phyloP scores from a whole-genome alignment of 64 coral and sea anemone genomes.

The Trachythela sp. region DNA sequence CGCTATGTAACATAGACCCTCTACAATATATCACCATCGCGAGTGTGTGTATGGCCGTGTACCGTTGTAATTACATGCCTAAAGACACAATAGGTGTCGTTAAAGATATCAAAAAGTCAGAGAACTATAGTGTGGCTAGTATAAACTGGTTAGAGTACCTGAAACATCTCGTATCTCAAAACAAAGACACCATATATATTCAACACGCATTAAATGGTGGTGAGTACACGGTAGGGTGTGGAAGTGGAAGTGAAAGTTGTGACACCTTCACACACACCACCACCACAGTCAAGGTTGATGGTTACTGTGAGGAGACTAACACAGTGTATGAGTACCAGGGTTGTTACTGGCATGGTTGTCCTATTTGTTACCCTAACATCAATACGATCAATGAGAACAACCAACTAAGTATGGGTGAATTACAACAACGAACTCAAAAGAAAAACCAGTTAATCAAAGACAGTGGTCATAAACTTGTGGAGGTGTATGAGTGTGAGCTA shows the following conservation, averaged over 20 bases:
- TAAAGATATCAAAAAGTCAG: background rate
- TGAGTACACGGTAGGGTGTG: background rate
- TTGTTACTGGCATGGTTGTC: background rate
- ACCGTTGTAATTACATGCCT: background rate
- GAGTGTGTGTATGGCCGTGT: background rate
- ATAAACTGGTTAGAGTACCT: background rate
- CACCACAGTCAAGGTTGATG: too few species aligned
- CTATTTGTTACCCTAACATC: background rate
- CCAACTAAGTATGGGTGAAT: too few species aligned
- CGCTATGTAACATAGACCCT: background rate
- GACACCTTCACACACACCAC: too few species aligned
- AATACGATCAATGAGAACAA: background rate
- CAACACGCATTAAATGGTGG: conserved; percentile 5
- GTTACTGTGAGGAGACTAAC: too few species aligned
- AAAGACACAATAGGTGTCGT: conserved; percentile 19
- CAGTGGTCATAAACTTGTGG: too few species aligned
- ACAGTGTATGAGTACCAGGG: background rate
- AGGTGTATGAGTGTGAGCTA: too few species aligned
- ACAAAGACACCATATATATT: background rate
- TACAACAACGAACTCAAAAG: too few species aligned
- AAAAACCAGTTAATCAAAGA: too few species aligned
- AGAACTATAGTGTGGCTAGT: background rate
- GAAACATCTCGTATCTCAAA: too few species aligned
- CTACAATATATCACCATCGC: background rate
- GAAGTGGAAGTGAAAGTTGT: background rate